Evolutionary conservation across 2,113 vertebrate species (phyloP), one percentile per base, ranked within the genome.

Genomic region (Pantherophis guttatus): DNA sequence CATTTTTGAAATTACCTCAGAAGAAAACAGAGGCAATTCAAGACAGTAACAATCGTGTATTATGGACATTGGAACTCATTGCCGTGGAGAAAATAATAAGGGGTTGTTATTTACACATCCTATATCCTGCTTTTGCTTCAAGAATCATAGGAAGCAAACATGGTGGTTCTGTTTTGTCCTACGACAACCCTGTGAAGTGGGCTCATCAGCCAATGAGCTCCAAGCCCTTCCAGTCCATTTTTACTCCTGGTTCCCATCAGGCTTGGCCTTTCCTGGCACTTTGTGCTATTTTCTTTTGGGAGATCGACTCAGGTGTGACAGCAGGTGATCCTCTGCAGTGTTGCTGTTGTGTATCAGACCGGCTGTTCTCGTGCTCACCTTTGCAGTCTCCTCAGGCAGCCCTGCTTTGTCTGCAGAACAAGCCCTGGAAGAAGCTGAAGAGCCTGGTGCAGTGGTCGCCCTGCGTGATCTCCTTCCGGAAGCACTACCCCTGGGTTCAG

Each of bases 401-500:
- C 10, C 2, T 2, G 0, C 8, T 53, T 91, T 93, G 23, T 94
- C 93, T 95, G 33, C 94, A 98, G 98, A 98, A 96, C 92, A 98
- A 98, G 93, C 95, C 98, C 0, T 99, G 99, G 98, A 98, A 96
- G 95, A 99, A 98, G 96, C 91, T 98, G 96, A 99, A 99, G 97
- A 98, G 97, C 1, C 98, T 98, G 97, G 98, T 99, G 92, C 98
- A 98, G 91, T 98, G 98, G 94, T 98, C 98, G 0, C 98, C 98
- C 0, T 98, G 99, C 0, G 94, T 98, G 2, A 98, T 98, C 94
- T 98, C 98, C 95, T 98, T 98, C 96, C 98, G 98, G 92, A 99
- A 98, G 95, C 97, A 97, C 91, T 98, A 98, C 94, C 98, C 98
- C 0, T 99, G 99, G 99, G 98, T 99, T 94, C 99, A 99, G 97